Base-by-base conservation (phyloP, 2,888 invertebrate genomes). In the Cryptops parisi region DNA sequence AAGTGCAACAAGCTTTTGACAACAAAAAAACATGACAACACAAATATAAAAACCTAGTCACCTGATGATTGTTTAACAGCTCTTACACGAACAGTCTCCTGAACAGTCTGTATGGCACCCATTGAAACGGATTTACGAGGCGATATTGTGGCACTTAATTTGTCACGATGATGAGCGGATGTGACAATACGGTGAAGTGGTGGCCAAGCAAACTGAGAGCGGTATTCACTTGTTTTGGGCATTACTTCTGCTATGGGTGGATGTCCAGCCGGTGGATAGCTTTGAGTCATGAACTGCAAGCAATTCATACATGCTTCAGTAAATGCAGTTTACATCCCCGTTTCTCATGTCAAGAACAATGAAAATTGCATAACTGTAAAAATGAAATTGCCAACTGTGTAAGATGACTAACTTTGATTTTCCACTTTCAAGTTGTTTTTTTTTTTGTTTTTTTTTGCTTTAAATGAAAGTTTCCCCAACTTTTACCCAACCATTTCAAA, bases 121-220 rank as follows among this genome's bases (percentile, higher is more conserved):
- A 85, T 84, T 63, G 84, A 84, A 70, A 86, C 78, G 63, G 87
- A 87, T 74, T 88, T 88, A 70, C 83, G 74, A 23, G 88, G 86
- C 6, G 76, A 60, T 38, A 52, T 27, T 15, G 27, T 22, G 6
- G 46, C 25, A 19, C 21, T 38, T 25, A 24, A 33, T 15, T 22
- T n/a, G 9, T 50, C 43, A n/a, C 24, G 47, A n/a, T 15, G 39
- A 15, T 72, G 74, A 53, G 70, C 69, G 52, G 70, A 69, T 58
- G 72, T 71, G 3, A 50, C 50, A 5, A n/a, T n/a, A 2, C 17
- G 17, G 41, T 70, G 65, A 55, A 69, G 52, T 23, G 49, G 72
- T 60, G 88, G 88, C 88, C 88, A 88, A 63, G 86, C 86, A 74
- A 85, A 88, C 76, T 88, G 86, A 70, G 87, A 79, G 64, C 83